A percentile compares a stretch with the other conserved stretches of the same genome.
These are phyloP conservation scores for Temnothorax ravouxi DNA, from an alignment of 2,888 invertebrate species.

Conservation along the genomic window DNA sequence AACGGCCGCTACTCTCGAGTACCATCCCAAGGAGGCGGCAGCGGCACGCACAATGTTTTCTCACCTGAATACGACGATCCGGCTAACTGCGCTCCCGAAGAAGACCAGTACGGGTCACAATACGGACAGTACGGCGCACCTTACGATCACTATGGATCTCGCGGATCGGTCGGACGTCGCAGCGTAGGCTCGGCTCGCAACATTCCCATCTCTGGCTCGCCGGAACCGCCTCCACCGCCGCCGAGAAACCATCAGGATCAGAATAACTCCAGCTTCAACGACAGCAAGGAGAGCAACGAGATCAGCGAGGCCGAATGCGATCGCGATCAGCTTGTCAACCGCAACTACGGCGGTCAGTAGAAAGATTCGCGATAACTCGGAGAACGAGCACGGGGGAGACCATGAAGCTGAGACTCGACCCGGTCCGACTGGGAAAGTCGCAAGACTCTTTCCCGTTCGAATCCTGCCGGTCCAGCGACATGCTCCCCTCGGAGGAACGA, in stretches of 20 bases:
- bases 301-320: slow-evolving; percentile 98
- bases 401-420: slow-evolving; percentile 1
- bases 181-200: slow-evolving; percentile 89
- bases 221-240: slow-evolving; percentile 91
- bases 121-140: slow-evolving; percentile 94
- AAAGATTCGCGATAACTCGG: slow-evolving; percentile 63
- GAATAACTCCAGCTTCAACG: slow-evolving; percentile 93
- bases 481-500: slow-evolving; percentile 11
- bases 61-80: slow-evolving; percentile 97
- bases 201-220: slow-evolving; percentile 88
- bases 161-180: slow-evolving; percentile 91
- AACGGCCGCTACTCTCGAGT: slow-evolving; percentile 93
- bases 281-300: slow-evolving; percentile 97
- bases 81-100: slow-evolving; percentile 96
- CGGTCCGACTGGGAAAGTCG: slow-evolving; percentile 1
- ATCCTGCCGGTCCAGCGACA: slow-evolving; percentile 11
- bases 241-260: slow-evolving; percentile 93
- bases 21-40: slow-evolving; percentile 92
- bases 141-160: slow-evolving; percentile 96
- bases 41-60: slow-evolving; percentile 88
- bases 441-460: not conserved
- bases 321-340: slow-evolving; percentile 92
- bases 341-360: slow-evolving; percentile 94
- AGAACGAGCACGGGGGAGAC: slow-evolving; percentile 40
- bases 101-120: slow-evolving; percentile 96